A percentile compares a stretch with the other conserved stretches of the same genome.
Evolutionary conservation across 1,140 invertebrate species (phyloP).

Genomic region (Teleogryllus occipitalis): DNA sequence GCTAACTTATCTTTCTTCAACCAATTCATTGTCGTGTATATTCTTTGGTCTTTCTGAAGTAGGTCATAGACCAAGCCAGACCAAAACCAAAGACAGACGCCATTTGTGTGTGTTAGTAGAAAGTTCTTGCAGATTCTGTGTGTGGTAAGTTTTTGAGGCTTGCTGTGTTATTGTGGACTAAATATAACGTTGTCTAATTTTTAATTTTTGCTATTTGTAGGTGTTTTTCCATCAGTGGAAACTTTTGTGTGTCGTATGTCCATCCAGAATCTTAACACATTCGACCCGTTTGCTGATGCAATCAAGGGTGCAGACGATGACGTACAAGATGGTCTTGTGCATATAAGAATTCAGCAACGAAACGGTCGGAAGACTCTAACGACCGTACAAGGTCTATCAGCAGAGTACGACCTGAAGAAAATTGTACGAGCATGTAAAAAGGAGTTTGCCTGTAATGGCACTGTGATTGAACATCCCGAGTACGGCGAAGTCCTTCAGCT

Average conservation of each 20-base stretch:
- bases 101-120: not conserved
- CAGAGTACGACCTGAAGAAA: conserved; percentile 99
- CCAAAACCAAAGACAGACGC: not conserved
- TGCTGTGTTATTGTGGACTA: not conserved
- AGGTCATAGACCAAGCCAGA: not conserved
- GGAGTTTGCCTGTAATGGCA: conserved; percentile 98
- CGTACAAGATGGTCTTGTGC: conserved; percentile 96
- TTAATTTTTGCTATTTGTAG: conserved; percentile 52
- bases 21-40: not conserved
- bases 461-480: conserved; percentile 95
- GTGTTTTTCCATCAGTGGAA: conserved; percentile 55
- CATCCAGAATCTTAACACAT: conserved; percentile 93
- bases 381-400: conserved; percentile 92
- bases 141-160: too few relatives aligned
- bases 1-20: not conserved
- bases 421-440: conserved; percentile 99
- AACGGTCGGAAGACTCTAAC: conserved; percentile 99
- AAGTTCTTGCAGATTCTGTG: not conserved
- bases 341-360: conserved; percentile 99
- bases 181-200: conserved; percentile 2
- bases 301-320: conserved; percentile 95
- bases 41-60: not conserved
- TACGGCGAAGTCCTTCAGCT: conserved; percentile 99
- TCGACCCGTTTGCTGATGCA: conserved; percentile 91
- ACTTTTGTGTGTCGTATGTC: conserved; percentile 87